Conservation (phyloP, 1,140 invertebrate genomes). For the Drosophila rufa region DNA sequence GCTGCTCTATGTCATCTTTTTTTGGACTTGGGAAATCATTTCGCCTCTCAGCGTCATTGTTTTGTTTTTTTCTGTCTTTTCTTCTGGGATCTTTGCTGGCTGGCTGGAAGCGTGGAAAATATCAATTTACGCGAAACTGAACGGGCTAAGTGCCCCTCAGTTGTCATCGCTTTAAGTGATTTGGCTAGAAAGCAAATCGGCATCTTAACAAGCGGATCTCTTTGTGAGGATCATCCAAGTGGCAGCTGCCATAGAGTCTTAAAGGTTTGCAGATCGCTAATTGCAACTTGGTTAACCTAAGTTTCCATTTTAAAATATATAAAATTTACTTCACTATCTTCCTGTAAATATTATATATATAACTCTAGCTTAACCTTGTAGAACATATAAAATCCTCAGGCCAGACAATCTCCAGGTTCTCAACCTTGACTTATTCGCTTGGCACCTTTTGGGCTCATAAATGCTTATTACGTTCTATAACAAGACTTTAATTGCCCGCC, state of each 20-base stretch:
- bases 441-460: slow-evolving; percentile 22
- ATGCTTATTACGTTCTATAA: slow-evolving; percentile 47
- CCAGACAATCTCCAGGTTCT: background rate
- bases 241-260: slow-evolving; percentile 21
- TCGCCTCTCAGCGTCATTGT: slow-evolving; percentile 18
- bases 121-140: slow-evolving; percentile 57
- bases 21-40: slow-evolving; percentile 50
- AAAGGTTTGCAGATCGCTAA: slow-evolving; percentile 1
- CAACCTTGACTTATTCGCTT: background rate
- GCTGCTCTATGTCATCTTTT: slow-evolving; percentile 50
- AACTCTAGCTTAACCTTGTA: background rate
- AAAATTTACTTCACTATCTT: too few relatives aligned
- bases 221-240: slow-evolving; percentile 35
- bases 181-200: slow-evolving; percentile 42
- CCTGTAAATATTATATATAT: background rate
- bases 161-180: slow-evolving; percentile 54
- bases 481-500: slow-evolving; percentile 67
- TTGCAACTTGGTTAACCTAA: background rate
- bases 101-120: slow-evolving; percentile 57
- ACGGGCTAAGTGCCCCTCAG: slow-evolving; percentile 35
- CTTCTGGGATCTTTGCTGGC: background rate
- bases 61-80: slow-evolving; percentile 3
- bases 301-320: background rate
- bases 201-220: slow-evolving; percentile 31
- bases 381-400: background rate